These are phyloP conservation scores for Cryptocheilus praepositus DNA, from an alignment of 2,888 invertebrate genomes.

Conservation along the genomic window DNA sequence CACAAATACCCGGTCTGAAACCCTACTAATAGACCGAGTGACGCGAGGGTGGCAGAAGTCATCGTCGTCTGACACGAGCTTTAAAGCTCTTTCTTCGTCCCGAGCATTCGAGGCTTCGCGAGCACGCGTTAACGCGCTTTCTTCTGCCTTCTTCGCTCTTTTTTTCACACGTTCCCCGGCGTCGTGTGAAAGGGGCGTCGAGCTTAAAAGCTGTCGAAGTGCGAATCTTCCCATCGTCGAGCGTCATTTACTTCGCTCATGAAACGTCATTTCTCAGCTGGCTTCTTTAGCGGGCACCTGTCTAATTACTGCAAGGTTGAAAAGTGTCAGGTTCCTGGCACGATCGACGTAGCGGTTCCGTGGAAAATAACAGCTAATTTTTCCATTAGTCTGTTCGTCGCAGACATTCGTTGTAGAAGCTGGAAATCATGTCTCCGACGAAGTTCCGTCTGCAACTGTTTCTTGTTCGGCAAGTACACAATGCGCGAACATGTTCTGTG, in stretches of 20 bases:
- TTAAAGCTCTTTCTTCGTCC: slow-evolving; percentile 37
- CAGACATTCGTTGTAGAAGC: slow-evolving; percentile 22
- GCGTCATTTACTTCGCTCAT: no score
- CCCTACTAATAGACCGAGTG: slow-evolving; percentile 43
- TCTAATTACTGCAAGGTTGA: no score
- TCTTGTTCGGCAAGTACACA: background rate
- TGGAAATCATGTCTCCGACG: no score
- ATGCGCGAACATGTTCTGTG: background rate
- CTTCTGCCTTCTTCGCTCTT: slow-evolving; percentile 12
- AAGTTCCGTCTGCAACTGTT: background rate
- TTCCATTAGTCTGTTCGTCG: no score
- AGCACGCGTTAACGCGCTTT: slow-evolving; percentile 40
- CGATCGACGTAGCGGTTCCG: no score
- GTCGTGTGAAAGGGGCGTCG: no score
- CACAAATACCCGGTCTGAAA: slow-evolving; percentile 20
- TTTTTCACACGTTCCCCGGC: background rate
- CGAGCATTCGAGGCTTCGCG: slow-evolving; percentile 30
- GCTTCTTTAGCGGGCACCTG: no score
- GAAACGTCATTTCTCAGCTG: no score
- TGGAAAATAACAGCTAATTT: no score
- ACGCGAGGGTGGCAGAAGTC: slow-evolving; percentile 42
- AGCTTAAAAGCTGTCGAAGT: no score
- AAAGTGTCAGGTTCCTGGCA: no score
- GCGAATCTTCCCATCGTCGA: no score
- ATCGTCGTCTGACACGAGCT: slow-evolving; percentile 42